Evolutionary conservation across 2,797 vertebrate species (phyloP).

Genomic region (Florisuga fusca): DNA sequence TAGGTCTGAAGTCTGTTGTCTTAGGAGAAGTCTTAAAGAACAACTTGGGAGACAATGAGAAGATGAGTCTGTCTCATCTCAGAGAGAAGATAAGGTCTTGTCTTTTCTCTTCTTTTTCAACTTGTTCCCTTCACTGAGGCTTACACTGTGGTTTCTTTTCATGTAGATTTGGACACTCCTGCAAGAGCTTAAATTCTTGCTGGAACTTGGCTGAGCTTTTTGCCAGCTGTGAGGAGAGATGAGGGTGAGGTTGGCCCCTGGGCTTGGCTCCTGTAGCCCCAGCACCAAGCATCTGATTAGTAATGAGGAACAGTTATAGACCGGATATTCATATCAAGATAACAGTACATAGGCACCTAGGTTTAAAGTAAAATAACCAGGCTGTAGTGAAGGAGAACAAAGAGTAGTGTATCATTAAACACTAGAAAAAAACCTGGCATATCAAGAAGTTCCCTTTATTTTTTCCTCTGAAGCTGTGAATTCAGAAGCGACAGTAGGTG

Average conservation of each 20-base stretch:
- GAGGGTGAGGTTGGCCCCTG: not conserved
- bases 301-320: not conserved
- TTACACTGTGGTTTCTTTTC: not conserved
- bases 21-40: not conserved
- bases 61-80: not conserved
- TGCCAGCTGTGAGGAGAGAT: not conserved
- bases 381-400: not conserved
- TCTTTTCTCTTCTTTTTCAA: not conserved
- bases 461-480: not conserved
- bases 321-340: not conserved
- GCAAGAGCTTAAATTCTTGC: fast-evolving
- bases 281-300: not conserved
- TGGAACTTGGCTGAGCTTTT: not conserved
- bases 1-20: not conserved
- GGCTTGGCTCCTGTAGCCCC: not conserved
- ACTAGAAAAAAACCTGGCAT: not conserved
- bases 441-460: not conserved
- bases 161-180: not conserved
- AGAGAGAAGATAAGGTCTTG: not conserved
- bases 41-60: not conserved
- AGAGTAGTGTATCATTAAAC: not conserved
- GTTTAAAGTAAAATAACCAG: not conserved
- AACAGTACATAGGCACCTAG: not conserved
- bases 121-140: not conserved
- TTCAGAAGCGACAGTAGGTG: not conserved